Percentiles rank a stretch among this genome's conserved stretches.
These are phyloP conservation scores for Polyommatus icarus DNA, from an alignment of 2,888 invertebrate genomes.

Conservation along the genomic window DNA sequence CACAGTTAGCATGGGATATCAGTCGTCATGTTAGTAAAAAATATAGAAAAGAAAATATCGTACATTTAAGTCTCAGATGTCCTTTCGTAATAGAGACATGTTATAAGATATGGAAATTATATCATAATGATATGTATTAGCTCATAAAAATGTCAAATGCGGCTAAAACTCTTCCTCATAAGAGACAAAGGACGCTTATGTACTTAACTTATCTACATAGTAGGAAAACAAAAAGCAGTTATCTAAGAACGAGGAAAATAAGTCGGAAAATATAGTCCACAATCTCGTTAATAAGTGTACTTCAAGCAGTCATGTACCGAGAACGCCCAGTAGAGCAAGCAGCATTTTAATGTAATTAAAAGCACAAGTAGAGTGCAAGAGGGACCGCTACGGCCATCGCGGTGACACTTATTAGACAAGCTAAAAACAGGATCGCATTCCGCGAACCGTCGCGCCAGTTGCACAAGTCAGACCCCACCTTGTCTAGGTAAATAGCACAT, in stretches of 20 bases:
- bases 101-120: too few relatives aligned
- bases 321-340: slow-evolving; percentile 33
- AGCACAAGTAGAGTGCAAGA: slow-evolving; percentile 71
- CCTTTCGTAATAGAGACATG: too few relatives aligned
- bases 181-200: slow-evolving; percentile 6
- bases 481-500: slow-evolving; percentile 45
- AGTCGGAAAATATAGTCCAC: slow-evolving; percentile 8
- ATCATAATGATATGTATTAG: not conserved
- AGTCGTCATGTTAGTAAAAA: too few relatives aligned
- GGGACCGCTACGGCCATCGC: slow-evolving; percentile 57
- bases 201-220: slow-evolving; percentile 11
- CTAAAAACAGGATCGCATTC: slow-evolving; percentile 54
- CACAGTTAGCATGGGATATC: too few relatives aligned
- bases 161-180: slow-evolving; percentile 1
- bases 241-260: slow-evolving; percentile 1
- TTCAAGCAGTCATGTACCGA: slow-evolving; percentile 33
- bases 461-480: slow-evolving; percentile 37
- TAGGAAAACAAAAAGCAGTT: slow-evolving; percentile 10
- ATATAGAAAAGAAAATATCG: too few relatives aligned
- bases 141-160: not conserved
- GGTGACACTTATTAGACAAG: slow-evolving; percentile 71
- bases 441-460: slow-evolving; percentile 53
- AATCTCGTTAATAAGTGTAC: slow-evolving; percentile 24
- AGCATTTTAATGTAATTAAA: slow-evolving; percentile 59
- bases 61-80: too few relatives aligned